Base-by-base conservation (phyloP, 1,140 invertebrate species). In the Orchesella cincta region DNA sequence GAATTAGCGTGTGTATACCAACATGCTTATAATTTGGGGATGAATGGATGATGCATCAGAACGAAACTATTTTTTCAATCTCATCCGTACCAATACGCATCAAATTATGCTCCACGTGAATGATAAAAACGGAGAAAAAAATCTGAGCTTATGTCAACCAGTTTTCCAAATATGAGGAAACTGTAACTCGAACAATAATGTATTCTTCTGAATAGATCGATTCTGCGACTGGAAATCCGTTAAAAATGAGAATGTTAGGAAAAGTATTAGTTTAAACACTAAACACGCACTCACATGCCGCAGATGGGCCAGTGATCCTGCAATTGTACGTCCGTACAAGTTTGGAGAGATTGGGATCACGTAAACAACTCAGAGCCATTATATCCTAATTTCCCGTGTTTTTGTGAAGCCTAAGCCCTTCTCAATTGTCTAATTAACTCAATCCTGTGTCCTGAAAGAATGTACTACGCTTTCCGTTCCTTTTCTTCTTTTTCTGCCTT, bases 381-480 rank as follows among this genome's bases (percentile, higher is more conserved):
- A 26, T 31, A 31, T 67, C 33, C 62, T 67, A 5, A 33, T 67
- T 67, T 67, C 62, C 62, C 31, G 62, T 67, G n/a, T n/a, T n/a
- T n/a, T n/a, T n/a, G n/a, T n/a, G n/a, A n/a, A n/a, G n/a, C n/a
- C 33, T 70, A 31, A 51, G 28, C 75, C 31, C 75, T 62, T 64
- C 76, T 71, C 77, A 78, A 78, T 76, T 76, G 77, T 73, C 67
- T 78, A 78, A 76, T 78, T 75, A 78, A 75, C 67, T 76, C 77
- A 74, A 78, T 39, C 34, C 74, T 39, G 8, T 23, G 20, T 3
- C 18, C 8, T 28, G 18, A 28, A 16, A 46, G 18, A 35, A 36
- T 36, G 29, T n/a, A 74, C 33, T 1, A 52, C 0, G 46, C 29
- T 51, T 39, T 20, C 29, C 23, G 74, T 36, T 75, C 62, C 39